A percentile compares a stretch with the other conserved stretches of the same genome.
Evolutionary conservation across 1,140 invertebrate genomes (phyloP).

Genomic region (Apis cerana): DNA sequence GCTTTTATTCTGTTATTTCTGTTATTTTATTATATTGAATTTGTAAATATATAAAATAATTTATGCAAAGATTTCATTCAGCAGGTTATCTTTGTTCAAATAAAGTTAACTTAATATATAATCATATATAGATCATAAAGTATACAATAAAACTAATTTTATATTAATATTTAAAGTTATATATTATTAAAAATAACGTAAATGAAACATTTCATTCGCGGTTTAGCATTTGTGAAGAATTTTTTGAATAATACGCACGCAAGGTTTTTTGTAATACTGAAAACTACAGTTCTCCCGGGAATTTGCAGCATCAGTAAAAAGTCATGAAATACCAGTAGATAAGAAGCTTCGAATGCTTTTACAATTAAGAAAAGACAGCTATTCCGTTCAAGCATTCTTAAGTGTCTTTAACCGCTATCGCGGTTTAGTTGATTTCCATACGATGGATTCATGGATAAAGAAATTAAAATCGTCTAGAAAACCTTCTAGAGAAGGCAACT

Average conservation of each 20-base stretch:
- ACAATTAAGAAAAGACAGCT: constrained; percentile 42
- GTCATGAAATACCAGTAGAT: neutral
- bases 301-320: constrained; percentile 5
- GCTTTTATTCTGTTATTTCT: no score
- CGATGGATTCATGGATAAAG: constrained; percentile 59
- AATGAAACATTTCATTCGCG: neutral
- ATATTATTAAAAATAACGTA: neutral
- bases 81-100: neutral
- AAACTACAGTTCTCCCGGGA: constrained; percentile 3
- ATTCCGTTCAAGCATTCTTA: constrained; percentile 41
- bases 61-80: neutral
- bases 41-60: no score
- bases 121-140: no score
- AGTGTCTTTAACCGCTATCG: constrained; percentile 44
- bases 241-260: constrained; percentile 4
- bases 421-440: constrained; percentile 57
- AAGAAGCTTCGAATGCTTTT: constrained; percentile 17
- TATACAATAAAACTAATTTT: no score
- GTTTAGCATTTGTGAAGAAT: neutral
- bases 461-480: constrained; percentile 32
- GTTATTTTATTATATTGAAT: no score
- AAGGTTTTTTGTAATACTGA: neutral
- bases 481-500: constrained; percentile 31
- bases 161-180: neutral
- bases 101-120: neutral